These are phyloP conservation scores for Epistrophe eligans DNA, from an alignment of 2,888 invertebrate species.

Conservation along the genomic window DNA sequence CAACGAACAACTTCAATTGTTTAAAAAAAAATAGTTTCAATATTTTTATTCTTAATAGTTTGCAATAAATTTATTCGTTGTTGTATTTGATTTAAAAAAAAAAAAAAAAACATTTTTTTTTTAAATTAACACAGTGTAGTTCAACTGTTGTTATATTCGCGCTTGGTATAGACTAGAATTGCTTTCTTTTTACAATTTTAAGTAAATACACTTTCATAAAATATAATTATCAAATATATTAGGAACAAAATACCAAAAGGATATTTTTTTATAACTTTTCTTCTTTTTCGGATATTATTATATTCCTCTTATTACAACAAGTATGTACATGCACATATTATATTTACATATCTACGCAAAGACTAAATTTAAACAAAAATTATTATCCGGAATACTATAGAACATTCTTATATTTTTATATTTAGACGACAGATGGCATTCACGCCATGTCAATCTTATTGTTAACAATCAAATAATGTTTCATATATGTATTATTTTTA, in stretches of 20 bases:
- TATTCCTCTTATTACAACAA: no score
- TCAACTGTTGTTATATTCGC: conserved; percentile 45
- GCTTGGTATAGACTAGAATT: conserved; percentile 53
- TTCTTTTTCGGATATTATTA: no score
- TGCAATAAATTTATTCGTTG: conserved; percentile 49
- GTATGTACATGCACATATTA: no score
- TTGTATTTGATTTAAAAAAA: conserved; percentile 30
- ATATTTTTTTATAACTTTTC: not conserved
- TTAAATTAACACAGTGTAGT: conserved; percentile 20
- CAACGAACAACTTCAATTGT: conserved; percentile 49
- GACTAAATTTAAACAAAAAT: no score
- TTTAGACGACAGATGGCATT: no score
- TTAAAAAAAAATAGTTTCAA: conserved; percentile 28
- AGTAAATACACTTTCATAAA: conserved; percentile 72
- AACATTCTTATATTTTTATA: no score
- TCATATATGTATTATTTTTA: no score
- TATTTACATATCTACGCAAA: no score
- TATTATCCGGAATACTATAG: no score
- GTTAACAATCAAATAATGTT: no score
- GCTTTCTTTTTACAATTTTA: conserved; percentile 39
- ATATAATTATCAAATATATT: conserved; percentile 16
- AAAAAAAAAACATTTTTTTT: conserved; percentile 27
- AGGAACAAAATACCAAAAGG: not conserved
- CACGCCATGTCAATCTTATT: no score
- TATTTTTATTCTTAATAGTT: conserved; percentile 48